Evolutionary conservation across 2,113 vertebrate genomes (phyloP), one percentile per base, ranked within the genome.

Genomic region (Laticauda laticaudata): DNA sequence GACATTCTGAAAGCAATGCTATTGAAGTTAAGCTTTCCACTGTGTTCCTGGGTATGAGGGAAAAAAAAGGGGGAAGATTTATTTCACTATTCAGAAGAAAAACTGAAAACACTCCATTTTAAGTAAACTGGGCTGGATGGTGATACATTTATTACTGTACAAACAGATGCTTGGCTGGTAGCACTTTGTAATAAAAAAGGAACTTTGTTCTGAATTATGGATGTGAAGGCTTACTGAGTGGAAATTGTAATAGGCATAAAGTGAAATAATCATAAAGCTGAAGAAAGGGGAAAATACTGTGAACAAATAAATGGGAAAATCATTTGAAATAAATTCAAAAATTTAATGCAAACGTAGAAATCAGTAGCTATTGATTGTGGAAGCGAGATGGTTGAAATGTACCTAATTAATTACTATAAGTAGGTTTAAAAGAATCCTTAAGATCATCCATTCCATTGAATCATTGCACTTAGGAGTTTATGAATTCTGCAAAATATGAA

Each of bases 171-270:
- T 93, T 91, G 95, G 94, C 89, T 94, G 94, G 92, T 94, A 81
- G 21, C 95, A 94, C 93, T 53, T 95, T 90, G 11, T 93, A 91
- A 4, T 87, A 92, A 95, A 90, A 91, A 45, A 93, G 11, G 93
- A 91, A 39, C 95, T 54, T 95, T 23, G 85, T 59, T 91, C n/a
- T 95, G 81, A 95, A 95, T 97, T 95, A 95, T 93, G 75, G 89
- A 94, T 97, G 94, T 90, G 85, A 39, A 94, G 92, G 92, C 88
- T 92, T 95, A 8, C 53, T 90, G 87, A 90, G 86, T 90, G 56
- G 55, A 95, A 94, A 26, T 56, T 92, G 92, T 53, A 94, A 90
- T 91, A 7, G 90, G 92, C 90, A 93, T 94, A 92, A 94, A 94
- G 87, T 93, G 90, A 88, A 88, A 87, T 96, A 61, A 96, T 96